Conservation (phyloP, 2,113 vertebrate genomes). For the Urocynchramus pylzowi region DNA sequence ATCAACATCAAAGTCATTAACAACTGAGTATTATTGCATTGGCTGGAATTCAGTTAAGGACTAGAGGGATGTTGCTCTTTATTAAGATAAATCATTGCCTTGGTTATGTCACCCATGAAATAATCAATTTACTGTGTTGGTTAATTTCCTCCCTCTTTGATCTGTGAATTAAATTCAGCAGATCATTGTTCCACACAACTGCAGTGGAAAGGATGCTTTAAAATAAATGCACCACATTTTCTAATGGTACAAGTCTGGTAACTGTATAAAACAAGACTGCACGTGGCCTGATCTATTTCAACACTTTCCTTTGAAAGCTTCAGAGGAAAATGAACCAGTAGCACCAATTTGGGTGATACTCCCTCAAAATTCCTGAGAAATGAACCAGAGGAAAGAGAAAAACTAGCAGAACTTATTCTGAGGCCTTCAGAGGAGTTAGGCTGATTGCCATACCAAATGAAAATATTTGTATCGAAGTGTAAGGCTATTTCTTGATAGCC, state of each 20-base stretch:
- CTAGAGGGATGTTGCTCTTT: slow-evolving; percentile 79
- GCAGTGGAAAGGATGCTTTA: slow-evolving; percentile 65
- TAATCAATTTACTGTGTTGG: slow-evolving; percentile 88
- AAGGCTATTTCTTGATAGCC: background rate
- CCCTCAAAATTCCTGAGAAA: slow-evolving; percentile 49
- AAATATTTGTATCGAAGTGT: slow-evolving; percentile 31
- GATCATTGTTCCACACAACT: slow-evolving; percentile 78
- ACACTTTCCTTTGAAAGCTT: slow-evolving; percentile 36
- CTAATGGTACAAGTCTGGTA: slow-evolving; percentile 40
- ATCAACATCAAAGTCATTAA: slow-evolving; percentile 86
- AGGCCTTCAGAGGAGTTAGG: slow-evolving; percentile 34
- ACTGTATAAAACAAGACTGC: slow-evolving; percentile 48
- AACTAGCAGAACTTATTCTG: slow-evolving; percentile 22
- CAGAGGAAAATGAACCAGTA: slow-evolving; percentile 14
- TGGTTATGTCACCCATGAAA: slow-evolving; percentile 86
- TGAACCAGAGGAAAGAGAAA: slow-evolving; percentile 43
- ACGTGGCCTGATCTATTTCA: slow-evolving; percentile 31
- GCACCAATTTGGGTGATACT: slow-evolving; percentile 51
- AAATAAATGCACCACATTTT: slow-evolving; percentile 64
- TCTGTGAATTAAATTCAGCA: slow-evolving; percentile 84
- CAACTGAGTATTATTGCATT: slow-evolving; percentile 79
- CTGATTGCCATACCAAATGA: slow-evolving; percentile 15
- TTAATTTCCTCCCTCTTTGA: slow-evolving; percentile 83
- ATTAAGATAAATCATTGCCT: slow-evolving; percentile 88
- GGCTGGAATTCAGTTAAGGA: slow-evolving; percentile 79